Conservation (phyloP, 30 jellyfish, hydroid and myxozoan genomes). For the Chironex yamaguchii region DNA sequence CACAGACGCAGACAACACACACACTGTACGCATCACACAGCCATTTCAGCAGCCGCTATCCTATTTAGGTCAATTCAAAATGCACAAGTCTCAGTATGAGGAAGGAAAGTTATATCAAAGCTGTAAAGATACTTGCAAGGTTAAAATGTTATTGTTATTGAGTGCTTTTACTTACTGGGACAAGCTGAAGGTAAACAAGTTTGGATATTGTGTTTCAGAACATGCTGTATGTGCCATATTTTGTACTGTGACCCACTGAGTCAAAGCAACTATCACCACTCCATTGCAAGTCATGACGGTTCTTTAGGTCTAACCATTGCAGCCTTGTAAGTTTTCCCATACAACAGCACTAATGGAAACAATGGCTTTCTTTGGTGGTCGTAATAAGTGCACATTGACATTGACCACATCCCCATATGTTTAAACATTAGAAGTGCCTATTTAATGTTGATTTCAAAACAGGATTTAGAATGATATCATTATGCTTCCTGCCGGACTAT, state of each 20-base stretch:
- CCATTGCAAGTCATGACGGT: slow-evolving; percentile 6
- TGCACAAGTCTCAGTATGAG: no score
- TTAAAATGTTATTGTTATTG: no score
- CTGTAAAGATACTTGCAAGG: no score
- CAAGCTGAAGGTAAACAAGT: slow-evolving; percentile 43
- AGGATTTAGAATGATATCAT: slow-evolving; percentile 15
- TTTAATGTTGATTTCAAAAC: slow-evolving; percentile 28
- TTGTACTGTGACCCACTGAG: slow-evolving; percentile 66
- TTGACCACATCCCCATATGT: slow-evolving; percentile 42
- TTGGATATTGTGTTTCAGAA: slow-evolving; percentile 26
- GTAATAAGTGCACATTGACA: slow-evolving; percentile 28
- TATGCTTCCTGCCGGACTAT: slow-evolving; percentile 52
- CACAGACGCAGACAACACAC: no score
- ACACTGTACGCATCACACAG: no score
- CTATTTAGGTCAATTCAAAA: no score
- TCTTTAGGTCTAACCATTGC: background rate
- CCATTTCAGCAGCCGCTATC: no score
- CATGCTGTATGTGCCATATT: slow-evolving; percentile 24
- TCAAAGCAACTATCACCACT: slow-evolving; percentile 70
- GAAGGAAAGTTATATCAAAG: no score
- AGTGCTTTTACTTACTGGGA: no score
- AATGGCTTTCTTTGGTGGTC: slow-evolving; percentile 27
- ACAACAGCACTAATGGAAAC: slow-evolving; percentile 25
- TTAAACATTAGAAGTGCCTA: slow-evolving; percentile 31
- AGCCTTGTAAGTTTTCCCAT: slow-evolving; percentile 26